phyloP scores from a whole-genome alignment of 2,888 invertebrate species.

The Resseliella maxima region DNA sequence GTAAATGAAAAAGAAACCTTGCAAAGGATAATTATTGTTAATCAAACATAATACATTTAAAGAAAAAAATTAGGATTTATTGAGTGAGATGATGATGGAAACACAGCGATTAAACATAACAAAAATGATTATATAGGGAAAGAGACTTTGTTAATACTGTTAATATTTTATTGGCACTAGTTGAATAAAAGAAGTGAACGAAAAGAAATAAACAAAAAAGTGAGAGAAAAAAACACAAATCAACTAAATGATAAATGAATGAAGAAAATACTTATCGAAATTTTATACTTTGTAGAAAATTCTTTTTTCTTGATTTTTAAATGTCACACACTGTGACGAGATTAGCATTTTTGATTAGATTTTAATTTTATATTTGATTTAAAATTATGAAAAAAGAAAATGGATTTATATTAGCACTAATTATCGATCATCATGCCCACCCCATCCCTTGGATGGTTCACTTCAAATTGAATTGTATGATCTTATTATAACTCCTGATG shows the following conservation, averaged over 20 bases:
- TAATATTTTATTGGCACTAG: constrained; percentile 53
- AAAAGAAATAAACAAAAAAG: not conserved
- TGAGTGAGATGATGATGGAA: not conserved
- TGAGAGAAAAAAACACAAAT: not conserved
- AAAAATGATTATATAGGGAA: not conserved
- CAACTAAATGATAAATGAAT: not conserved
- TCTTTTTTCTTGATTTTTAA: not conserved
- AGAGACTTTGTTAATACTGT: constrained; percentile 43
- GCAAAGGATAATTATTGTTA: constrained; percentile 46
- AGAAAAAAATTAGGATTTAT: not conserved
- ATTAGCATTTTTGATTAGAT: not conserved
- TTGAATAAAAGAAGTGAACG: not conserved
- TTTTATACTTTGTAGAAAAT: constrained; percentile 38
- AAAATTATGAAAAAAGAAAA: not conserved
- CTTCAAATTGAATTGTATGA: not conserved
- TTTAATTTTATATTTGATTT: constrained; percentile 21
- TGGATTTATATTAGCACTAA: not conserved
- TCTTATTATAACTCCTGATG: not conserved
- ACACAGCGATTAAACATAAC: not conserved
- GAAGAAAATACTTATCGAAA: constrained; percentile 6
- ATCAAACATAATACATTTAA: not conserved
- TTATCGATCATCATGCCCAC: not conserved
- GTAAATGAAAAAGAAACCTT: not conserved
- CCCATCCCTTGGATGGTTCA: not conserved
- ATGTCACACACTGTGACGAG: not conserved